Percentiles rank a stretch among this genome's conserved stretches.
Evolutionary conservation across 2,113 vertebrate species (phyloP).

Genomic region (Bolborhynchus lineola): DNA sequence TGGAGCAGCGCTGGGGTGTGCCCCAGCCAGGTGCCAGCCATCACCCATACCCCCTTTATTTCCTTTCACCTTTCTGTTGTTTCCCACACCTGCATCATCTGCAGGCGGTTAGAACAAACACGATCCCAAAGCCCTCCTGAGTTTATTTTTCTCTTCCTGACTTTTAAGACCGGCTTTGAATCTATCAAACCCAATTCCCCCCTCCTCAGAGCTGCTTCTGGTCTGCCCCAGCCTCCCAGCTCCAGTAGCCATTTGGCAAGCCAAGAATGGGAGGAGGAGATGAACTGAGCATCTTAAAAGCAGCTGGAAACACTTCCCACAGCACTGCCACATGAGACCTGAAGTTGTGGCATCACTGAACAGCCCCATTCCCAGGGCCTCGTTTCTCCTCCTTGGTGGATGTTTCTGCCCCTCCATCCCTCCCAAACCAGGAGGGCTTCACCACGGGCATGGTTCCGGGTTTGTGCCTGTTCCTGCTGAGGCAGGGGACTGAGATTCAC

Average conservation of each 20-base stretch:
- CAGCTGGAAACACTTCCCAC: slow-evolving; percentile 45
- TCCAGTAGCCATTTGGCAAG: slow-evolving; percentile 13
- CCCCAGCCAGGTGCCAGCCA: background rate
- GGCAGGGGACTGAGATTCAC: background rate
- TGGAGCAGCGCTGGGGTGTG: rapidly evolving
- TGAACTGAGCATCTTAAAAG: background rate
- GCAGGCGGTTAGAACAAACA: background rate
- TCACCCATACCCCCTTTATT: background rate
- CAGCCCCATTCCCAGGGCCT: rapidly evolving
- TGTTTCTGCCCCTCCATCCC: no score
- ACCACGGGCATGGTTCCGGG: rapidly evolving
- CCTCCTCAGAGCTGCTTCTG: background rate
- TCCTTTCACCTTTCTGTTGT: background rate
- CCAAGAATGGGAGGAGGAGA: slow-evolving; percentile 12
- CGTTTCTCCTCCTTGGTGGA: background rate
- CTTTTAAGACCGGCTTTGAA: background rate
- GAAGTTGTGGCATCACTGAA: rapidly evolving
- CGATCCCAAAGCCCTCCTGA: background rate
- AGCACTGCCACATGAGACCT: background rate
- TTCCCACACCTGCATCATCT: background rate
- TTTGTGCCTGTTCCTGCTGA: background rate
- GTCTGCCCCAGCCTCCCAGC: background rate
- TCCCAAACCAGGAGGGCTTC: background rate
- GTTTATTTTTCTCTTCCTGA: slow-evolving; percentile 2
- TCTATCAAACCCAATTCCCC: background rate